Conservation (phyloP, 2,888 invertebrate species). For the Euclidia mi region DNA sequence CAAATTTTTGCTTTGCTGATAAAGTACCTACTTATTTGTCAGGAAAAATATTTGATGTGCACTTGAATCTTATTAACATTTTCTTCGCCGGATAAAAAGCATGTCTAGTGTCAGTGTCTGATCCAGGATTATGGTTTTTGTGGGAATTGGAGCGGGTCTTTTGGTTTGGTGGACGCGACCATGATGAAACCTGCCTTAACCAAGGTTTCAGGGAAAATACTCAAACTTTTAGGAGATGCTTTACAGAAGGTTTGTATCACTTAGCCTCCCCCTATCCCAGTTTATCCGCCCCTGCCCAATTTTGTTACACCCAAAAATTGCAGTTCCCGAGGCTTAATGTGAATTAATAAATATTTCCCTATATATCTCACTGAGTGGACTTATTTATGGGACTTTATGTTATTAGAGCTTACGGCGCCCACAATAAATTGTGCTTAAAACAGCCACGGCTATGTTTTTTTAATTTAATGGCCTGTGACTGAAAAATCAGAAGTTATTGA, state of each 20-base stretch:
- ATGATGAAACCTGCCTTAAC: too few relatives aligned
- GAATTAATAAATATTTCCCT: conserved; percentile 53
- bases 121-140: too few relatives aligned
- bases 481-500: conserved; percentile 60
- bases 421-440: conserved; percentile 70
- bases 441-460: conserved; percentile 61
- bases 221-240: too few relatives aligned
- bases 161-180: too few relatives aligned
- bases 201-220: too few relatives aligned
- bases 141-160: too few relatives aligned
- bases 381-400: conserved; percentile 66
- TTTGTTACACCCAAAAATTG: conserved; percentile 26
- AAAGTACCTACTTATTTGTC: conserved; percentile 55
- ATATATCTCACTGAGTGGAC: conserved; percentile 51
- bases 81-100: conserved; percentile 13
- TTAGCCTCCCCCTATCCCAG: too few relatives aligned
- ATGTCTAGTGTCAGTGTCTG: not conserved
- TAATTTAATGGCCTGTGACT: conserved; percentile 59
- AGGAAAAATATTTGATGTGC: conserved; percentile 62
- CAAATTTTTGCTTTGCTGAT: conserved; percentile 68
- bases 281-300: too few relatives aligned
- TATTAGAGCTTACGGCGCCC: conserved; percentile 59
- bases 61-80: conserved; percentile 59
- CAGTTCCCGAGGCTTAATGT: conserved; percentile 28
- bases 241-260: too few relatives aligned